These are phyloP conservation scores for Cataglyphis hispanica DNA, from an alignment of 1,140 invertebrate genomes.

Conservation along the genomic window DNA sequence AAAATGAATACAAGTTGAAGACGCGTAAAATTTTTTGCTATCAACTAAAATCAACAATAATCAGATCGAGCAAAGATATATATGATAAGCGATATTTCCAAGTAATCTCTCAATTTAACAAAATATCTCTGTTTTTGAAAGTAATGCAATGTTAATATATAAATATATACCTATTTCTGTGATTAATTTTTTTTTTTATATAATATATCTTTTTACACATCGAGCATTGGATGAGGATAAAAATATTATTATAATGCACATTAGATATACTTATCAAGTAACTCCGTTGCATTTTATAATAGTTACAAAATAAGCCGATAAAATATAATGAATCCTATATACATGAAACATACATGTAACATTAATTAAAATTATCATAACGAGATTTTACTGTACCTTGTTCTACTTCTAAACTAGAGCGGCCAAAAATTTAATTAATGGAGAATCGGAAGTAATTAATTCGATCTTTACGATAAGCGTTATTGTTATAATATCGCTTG, in stretches of 20 bases:
- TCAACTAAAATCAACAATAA: conserved; percentile 8
- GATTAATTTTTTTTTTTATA: conserved; percentile 12
- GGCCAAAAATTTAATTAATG: conserved; percentile 51
- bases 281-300: background rate
- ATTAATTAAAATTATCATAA: conserved; percentile 48
- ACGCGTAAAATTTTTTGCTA: background rate
- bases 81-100: background rate
- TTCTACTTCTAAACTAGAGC: conserved; percentile 20
- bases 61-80: background rate
- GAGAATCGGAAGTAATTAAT: background rate
- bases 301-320: background rate
- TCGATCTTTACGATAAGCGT: background rate
- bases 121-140: conserved; percentile 20
- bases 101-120: background rate
- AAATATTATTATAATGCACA: background rate
- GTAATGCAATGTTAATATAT: background rate
- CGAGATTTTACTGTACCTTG: background rate
- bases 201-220: background rate
- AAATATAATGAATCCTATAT: conserved; percentile 28
- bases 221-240: background rate
- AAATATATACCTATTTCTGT: background rate
- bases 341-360: background rate
- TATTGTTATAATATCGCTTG: background rate
- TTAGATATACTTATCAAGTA: background rate
- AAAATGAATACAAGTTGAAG: conserved; percentile 19